A percentile compares a stretch with the other conserved stretches of the same genome.
These are phyloP conservation scores for Tachysurus vachellii DNA, from an alignment of 2,113 vertebrate genomes.

Conservation along the genomic window DNA sequence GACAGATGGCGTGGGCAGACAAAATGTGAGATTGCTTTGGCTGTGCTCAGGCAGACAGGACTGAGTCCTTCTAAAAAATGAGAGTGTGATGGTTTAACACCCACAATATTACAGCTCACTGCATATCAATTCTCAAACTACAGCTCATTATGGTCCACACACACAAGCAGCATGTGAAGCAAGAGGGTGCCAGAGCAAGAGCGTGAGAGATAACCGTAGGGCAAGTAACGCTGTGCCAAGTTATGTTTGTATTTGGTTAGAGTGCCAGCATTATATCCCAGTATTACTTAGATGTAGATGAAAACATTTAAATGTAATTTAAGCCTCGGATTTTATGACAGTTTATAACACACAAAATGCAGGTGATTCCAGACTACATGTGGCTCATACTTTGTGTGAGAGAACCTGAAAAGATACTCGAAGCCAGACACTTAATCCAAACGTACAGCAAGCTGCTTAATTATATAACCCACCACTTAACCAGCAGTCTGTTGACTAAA, in stretches of 20 bases:
- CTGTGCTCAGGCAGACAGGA: neutral
- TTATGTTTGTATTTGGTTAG: neutral
- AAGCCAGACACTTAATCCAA: neutral
- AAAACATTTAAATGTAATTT: neutral
- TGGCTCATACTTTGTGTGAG: neutral
- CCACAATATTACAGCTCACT: conserved; percentile 13
- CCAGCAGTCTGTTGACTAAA: neutral
- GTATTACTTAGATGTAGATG: neutral
- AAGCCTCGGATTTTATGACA: neutral
- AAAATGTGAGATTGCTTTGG: conserved; percentile 16
- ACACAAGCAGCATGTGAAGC: neutral
- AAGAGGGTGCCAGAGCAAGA: neutral
- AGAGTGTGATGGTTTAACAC: conserved; percentile 27
- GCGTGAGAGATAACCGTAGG: neutral
- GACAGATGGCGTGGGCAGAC: conserved; percentile 14
- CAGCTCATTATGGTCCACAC: neutral
- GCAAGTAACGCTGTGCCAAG: neutral
- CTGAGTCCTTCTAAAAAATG: neutral
- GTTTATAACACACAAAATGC: neutral
- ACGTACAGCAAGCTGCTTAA: neutral
- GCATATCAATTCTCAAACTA: neutral
- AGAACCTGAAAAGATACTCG: neutral
- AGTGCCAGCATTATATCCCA: neutral
- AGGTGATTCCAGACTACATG: neutral
- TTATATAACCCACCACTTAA: neutral